Evolutionary conservation across 2,888 invertebrate genomes (phyloP), one percentile per base, ranked within the genome.

Genomic region (Andrena dorsata): DNA sequence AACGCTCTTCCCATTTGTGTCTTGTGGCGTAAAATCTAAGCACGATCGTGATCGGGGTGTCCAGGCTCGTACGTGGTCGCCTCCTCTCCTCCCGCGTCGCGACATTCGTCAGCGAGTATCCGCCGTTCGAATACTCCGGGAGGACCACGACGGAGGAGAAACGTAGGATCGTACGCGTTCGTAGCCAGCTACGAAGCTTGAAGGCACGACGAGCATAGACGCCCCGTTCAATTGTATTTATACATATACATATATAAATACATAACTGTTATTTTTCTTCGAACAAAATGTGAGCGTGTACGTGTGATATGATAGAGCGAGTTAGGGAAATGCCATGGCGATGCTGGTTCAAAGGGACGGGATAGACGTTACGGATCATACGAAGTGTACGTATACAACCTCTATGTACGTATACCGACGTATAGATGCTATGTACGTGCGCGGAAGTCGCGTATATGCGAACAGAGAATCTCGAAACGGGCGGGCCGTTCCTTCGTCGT

Each of bases 1-100:
- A 79, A 77, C 88, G 89, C 87, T 91, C 90, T 92, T 91, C 87
- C 91, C 88, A 81, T 91, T 88, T 87, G 88, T 91, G 90, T 91
- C 90, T 88, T 89, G 86, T 89, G 88, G 83, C 89, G 84, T 74
- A 85, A 90, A 64, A 82, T 86, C 82, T 90, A 90, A 90, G 86
- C 61, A 73, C 69, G 75, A 80, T 79, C 51, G 66, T 64, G 76
- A 72, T 56, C 63, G 75, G 80, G 53, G 81, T 75, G n/a, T 84
- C 63, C 75, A 61, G 47, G 56, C 23, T 49, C 72, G 72, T 23
- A 66, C 35, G 74, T n/a, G 61, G 5, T 35, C 49, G 64, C 26
- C 58, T 35, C n/a, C 6, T 56, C n/a, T 41, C 41, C 41, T 41
- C 41, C 13, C 13, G 16, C 41, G 41, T 41, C 41, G 41, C 51